Evolutionary conservation across 2,113 vertebrate genomes (phyloP), one percentile per base, ranked within the genome.

Genomic region (Tachysurus fulvidraco): DNA sequence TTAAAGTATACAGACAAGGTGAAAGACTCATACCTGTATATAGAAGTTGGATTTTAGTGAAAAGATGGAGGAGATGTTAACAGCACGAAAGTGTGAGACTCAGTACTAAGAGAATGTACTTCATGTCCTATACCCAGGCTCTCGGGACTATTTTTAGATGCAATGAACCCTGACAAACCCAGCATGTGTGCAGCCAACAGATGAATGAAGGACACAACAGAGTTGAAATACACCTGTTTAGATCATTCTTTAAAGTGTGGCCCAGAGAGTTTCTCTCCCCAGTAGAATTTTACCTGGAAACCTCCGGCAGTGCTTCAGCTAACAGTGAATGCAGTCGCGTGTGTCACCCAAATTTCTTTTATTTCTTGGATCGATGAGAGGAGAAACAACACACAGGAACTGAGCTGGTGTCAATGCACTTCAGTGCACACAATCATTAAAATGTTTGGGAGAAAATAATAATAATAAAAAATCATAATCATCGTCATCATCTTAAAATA

Each of bases 91-190:
- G 74, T 84, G 30, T 30, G 64, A 85, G 69, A 83, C 28, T 25
- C 76, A 83, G 41, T 83, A 36, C 74, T 21, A 30, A 82, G 82
- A 82, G 77, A 81, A 88, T 54, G 76, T 65, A 81, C 57, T 44
- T 52, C 23, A 54, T 17, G 77, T 14, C 57, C 44, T 84, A 83
- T 36, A 80, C 28, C 76, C 57, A 50, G 69, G 50, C 79, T 59
- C 44, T 67, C 6, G 89, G 89, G 74, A 86, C 92, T 95, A 94
- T 94, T 94, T 94, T 89, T 90, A 91, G 95, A 88, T 91, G 91
- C 91, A 88, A 82, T 89, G 83, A 90, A 88, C 86, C 91, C 85
- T 88, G 86, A 88, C 78, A 85, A 44, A 60, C 62, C 65, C 73
- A 81, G 81, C 80, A 78, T 77, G 85, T 78, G 88, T 85, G 81